Base-by-base conservation (phyloP, 2,797 vertebrate genomes). In the Hyperoplus lanceolatus region DNA sequence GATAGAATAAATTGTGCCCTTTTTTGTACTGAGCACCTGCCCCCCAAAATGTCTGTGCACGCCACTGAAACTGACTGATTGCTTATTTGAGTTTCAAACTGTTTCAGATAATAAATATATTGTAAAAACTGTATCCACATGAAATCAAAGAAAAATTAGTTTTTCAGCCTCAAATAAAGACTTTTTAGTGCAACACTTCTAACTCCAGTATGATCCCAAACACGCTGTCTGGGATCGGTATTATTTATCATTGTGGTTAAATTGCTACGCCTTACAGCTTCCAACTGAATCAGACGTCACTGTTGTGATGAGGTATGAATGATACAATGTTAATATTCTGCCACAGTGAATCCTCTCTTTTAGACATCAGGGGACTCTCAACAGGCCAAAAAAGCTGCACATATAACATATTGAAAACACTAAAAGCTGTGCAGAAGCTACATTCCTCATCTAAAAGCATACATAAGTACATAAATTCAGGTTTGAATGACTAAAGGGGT, bases 381-480 rank as follows among this genome's bases (percentile, higher is more conserved):
- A 87, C 67, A 76, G 73, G 68, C 73, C 48, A 66, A 84, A 77
- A 81, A 84, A 89, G 71, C 79, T 79, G 83, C 70, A 81, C 77
- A 85, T 62, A 82, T 76, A 88, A 91, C 80, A 90, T 81, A 79
- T 56, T 70, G 63, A 77, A 74, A 84, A 93, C 88, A 92, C 60
- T 36, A 38, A 90, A 90, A 70, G 89, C 89, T 89, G 78, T 82
- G 86, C 73, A 89, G 76, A 90, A 91, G 88, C 87, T 93, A 93
- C 92, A 93, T 93, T 94, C 93, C 79, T 67, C 90, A 88, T 85
- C 92, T 77, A 91, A 78, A 94, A 92, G 91, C 92, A 82, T 91
- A 92, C 80, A 79, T 54, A 86, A 90, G 90, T 88, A 91, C 91
- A 93, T 91, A 77, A 87, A 84, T 88, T 88, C 74, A 75, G 64